phyloP scores from a whole-genome alignment of 2,888 invertebrate genomes.

The Homarus gammarus region DNA sequence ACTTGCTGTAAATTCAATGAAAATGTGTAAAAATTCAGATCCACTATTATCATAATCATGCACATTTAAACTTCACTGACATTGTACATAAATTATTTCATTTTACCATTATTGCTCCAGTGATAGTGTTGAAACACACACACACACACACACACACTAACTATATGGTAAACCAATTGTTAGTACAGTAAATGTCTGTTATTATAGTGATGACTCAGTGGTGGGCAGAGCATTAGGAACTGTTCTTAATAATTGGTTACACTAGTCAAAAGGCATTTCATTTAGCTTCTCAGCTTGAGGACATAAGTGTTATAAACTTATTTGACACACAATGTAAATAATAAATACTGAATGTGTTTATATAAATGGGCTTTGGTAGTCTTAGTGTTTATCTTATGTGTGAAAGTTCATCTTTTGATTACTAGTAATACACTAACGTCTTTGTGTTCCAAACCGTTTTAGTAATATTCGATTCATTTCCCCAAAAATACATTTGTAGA shows the following conservation, averaged over 20 bases:
- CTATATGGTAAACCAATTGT: not conserved
- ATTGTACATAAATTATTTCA: not conserved
- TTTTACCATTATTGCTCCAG: not conserved
- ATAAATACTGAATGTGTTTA: not conserved
- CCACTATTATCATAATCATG: not conserved
- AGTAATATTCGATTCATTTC: not conserved
- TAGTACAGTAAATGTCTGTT: not conserved
- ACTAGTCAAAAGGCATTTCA: not conserved
- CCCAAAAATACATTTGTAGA: not conserved
- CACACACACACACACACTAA: not conserved
- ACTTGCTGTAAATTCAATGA: not conserved
- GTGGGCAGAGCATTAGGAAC: not conserved
- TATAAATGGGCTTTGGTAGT: too few relatives aligned
- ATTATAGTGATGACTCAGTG: not conserved
- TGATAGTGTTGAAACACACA: not conserved
- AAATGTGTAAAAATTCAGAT: not conserved
- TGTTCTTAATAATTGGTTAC: not conserved
- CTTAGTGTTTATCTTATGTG: not conserved
- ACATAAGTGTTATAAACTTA: not conserved
- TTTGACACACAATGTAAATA: not conserved
- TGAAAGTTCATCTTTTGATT: not conserved
- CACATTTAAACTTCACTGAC: not conserved
- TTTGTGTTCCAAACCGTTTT: not conserved
- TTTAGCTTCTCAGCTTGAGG: not conserved
- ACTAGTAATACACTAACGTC: not conserved